Evolutionary conservation across 2,113 vertebrate genomes (phyloP), one percentile per base, ranked within the genome.

Genomic region (Xyrauchen texanus): DNA sequence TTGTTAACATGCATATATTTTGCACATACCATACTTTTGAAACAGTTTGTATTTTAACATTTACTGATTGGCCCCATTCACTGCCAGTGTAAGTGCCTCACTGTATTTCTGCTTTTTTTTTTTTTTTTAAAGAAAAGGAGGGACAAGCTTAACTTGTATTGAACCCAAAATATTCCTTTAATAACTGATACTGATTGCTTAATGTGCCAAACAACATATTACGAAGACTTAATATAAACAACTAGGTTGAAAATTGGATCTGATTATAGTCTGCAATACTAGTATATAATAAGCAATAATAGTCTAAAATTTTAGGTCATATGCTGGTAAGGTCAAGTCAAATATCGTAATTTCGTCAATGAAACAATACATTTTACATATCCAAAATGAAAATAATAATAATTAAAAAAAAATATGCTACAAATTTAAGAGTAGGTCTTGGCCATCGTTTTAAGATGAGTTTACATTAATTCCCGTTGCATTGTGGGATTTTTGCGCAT

Each of bases 401-500:
- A 70, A 53, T 71, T n/a, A 71, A 70, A 51, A 52, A 45, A 45
- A 51, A 7, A 45, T 61, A 8, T 57, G 46, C 47, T 62, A 10
- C 6, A 69, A 73, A 15, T 21, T 8, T 45, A 62, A 70, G 47
- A 69, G 44, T 47, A 52, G 68, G 57, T 67, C 8, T 7, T 68
- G 63, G 62, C 61, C 53, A 57, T 49, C 63, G n/a, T 52, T n/a
- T 64, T 34, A 34, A 44, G 74, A 74, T 68, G 10, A 72, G 44
- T 13, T 16, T 13, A 63, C 53, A 11, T 47, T n/a, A 66, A 60
- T 65, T 69, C 65, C 76, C 79, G 78, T 84, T 79, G 82, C 82
- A 16, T 78, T 70, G 45, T 69, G 69, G 52, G 63, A 46, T 81
- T 84, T 84, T 84, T 84, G 82, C 75, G 72, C 78, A 68, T 64